Percentiles rank a stretch among this genome's conserved stretches.
Evolutionary conservation across 2,113 vertebrate genomes (phyloP).

Genomic region (Archocentrus centrarchus): DNA sequence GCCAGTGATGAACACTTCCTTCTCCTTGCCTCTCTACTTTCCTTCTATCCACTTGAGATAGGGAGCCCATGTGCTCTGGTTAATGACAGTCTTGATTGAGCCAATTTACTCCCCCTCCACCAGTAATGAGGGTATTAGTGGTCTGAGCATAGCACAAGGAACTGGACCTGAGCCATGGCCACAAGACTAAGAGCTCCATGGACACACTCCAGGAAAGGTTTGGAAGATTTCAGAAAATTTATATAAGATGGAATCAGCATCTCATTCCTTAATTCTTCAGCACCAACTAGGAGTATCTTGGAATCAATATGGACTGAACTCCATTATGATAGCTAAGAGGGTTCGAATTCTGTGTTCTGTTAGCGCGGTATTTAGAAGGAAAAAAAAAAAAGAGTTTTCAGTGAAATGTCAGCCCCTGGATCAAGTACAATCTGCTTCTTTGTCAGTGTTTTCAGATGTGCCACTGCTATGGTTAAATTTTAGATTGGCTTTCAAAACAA

Average conservation of each 20-base stretch:
- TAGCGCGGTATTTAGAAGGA: not conserved
- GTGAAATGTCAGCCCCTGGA: not conserved
- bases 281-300: not conserved
- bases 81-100: conserved; percentile 48
- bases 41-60: conserved; percentile 20
- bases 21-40: not conserved
- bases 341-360: not conserved
- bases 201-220: not conserved
- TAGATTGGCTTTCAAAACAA: not conserved
- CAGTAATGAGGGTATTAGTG: conserved; percentile 53
- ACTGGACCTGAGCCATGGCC: conserved; percentile 14
- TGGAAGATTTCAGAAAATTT: conserved; percentile 2
- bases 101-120: conserved; percentile 35
- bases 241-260: not conserved
- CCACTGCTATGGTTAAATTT: not conserved
- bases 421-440: not conserved
- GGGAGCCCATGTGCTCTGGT: conserved; percentile 32
- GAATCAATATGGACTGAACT: not conserved
- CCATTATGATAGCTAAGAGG: not conserved
- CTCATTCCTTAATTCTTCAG: not conserved
- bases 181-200: not conserved
- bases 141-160: conserved; percentile 34
- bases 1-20: conserved; percentile 24
- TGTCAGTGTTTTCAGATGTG: not conserved
- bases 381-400: not conserved